Percentiles rank a stretch among this genome's conserved stretches.
Evolutionary conservation across 2,113 vertebrate genomes (phyloP).

Genomic region (Acinonyx jubatus): DNA sequence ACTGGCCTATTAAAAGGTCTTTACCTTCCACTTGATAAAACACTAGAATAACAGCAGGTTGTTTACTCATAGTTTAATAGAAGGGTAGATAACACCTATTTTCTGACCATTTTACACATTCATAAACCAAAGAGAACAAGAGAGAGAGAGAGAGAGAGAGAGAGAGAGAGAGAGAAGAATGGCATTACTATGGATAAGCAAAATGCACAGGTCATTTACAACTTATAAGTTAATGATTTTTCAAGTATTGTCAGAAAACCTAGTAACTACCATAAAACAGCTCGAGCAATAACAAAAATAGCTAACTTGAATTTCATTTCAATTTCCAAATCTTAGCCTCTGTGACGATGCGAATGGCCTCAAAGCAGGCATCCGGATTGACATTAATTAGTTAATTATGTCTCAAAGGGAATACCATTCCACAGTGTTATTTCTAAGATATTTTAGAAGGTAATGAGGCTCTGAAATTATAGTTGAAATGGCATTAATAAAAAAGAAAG

Average conservation of each 20-base stretch:
- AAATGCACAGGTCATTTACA: constrained; percentile 1
- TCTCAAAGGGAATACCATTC: constrained; percentile 27
- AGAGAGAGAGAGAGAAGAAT: neutral
- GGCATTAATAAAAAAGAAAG: constrained; percentile 10
- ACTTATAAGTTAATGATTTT: neutral
- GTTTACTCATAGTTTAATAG: neutral
- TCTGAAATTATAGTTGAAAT: constrained; percentile 35
- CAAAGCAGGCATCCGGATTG: constrained; percentile 23
- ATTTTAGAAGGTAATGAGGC: constrained; percentile 7
- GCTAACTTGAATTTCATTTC: constrained; percentile 30
- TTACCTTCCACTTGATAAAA: neutral
- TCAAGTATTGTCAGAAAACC: neutral
- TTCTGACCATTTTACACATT: neutral
- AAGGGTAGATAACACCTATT: neutral
- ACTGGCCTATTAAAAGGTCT: neutral
- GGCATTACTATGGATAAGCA: neutral
- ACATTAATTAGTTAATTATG: constrained; percentile 53
- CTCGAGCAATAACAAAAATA: constrained; percentile 36
- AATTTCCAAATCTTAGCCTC: constrained; percentile 33
- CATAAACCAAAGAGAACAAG: neutral
- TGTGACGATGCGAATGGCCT: constrained; percentile 2
- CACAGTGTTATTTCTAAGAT: constrained; percentile 12
- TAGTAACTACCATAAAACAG: neutral
- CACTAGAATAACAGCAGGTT: neutral
- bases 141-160: neutral